These are phyloP conservation scores for Macropus fuliginosus DNA, from an alignment of 2,797 vertebrate species.

Conservation along the genomic window DNA sequence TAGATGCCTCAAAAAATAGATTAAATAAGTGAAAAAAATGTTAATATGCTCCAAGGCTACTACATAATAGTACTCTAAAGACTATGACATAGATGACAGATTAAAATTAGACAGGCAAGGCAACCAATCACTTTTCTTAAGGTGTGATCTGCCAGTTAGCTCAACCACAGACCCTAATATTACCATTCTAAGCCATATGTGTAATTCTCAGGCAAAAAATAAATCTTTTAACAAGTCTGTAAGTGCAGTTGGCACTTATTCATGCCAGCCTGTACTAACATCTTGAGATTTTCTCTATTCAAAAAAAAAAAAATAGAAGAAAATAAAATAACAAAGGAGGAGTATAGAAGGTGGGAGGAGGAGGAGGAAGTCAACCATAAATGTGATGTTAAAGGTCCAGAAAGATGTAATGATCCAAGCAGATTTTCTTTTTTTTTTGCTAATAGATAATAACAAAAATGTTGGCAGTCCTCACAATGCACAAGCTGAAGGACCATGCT, in stretches of 20 bases:
- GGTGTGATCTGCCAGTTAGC: slow-evolving; percentile 83
- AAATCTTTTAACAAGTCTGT: slow-evolving; percentile 86
- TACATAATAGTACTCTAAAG: slow-evolving; percentile 51
- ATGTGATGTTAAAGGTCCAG: slow-evolving; percentile 40
- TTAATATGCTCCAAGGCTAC: slow-evolving; percentile 16
- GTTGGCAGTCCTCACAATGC: slow-evolving; percentile 78
- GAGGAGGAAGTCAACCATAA: slow-evolving; percentile 41
- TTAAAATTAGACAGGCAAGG: slow-evolving; percentile 62
- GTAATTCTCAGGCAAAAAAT: slow-evolving; percentile 84
- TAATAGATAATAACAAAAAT: slow-evolving; percentile 78
- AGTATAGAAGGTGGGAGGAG: not conserved
- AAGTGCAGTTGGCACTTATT: slow-evolving; percentile 83
- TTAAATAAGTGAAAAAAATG: slow-evolving; percentile 34
- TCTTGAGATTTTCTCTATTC: slow-evolving; percentile 84
- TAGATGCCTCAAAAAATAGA: slow-evolving; percentile 46
- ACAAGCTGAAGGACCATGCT: slow-evolving; percentile 68
- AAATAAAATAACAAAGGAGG: slow-evolving; percentile 17
- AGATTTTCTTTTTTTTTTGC: slow-evolving; percentile 65
- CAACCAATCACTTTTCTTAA: slow-evolving; percentile 74
- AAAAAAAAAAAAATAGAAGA: slow-evolving; percentile 28
- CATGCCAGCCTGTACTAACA: slow-evolving; percentile 84
- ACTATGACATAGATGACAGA: slow-evolving; percentile 54
- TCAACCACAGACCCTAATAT: slow-evolving; percentile 84
- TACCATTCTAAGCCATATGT: slow-evolving; percentile 85
- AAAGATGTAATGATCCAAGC: slow-evolving; percentile 48